phyloP scores from a whole-genome alignment of 1,140 invertebrate species.

The Lepidostoma basale region DNA sequence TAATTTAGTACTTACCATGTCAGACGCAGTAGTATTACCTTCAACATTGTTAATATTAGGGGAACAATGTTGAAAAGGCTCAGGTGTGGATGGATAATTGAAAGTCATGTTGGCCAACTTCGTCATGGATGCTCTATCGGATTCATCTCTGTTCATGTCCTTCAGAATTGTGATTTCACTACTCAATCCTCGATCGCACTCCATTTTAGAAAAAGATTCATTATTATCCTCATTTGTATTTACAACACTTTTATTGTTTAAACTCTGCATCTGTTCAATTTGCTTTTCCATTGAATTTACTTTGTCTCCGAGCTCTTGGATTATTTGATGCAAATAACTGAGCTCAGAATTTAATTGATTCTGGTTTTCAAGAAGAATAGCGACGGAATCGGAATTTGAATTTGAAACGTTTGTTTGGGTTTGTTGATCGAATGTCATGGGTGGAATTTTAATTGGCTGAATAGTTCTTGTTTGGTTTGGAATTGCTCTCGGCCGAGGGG shows the following conservation, averaged over 20 bases:
- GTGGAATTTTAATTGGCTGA: slow-evolving; percentile 6
- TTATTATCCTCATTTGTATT: neutral
- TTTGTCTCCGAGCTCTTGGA: slow-evolving; percentile 26
- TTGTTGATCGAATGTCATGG: slow-evolving; percentile 45
- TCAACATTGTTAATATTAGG: neutral
- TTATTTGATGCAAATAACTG: slow-evolving; percentile 20
- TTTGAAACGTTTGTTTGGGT: slow-evolving; percentile 32
- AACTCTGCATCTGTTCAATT: neutral
- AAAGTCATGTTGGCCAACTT: neutral
- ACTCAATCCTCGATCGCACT: neutral
- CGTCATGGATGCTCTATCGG: neutral
- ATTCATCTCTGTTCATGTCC: slow-evolving; percentile 1
- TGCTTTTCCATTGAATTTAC: slow-evolving; percentile 35
- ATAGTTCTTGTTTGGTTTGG: neutral
- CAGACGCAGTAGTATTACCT: slow-evolving; percentile 6
- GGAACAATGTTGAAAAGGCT: neutral
- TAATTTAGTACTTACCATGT: slow-evolving; percentile 33
- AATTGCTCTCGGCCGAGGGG: neutral
- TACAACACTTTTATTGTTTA: neutral
- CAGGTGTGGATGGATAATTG: neutral
- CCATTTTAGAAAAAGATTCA: neutral
- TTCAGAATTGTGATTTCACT: slow-evolving; percentile 11
- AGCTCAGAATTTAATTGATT: slow-evolving; percentile 25
- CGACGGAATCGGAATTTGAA: slow-evolving; percentile 8
- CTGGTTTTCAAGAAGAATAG: slow-evolving; percentile 29